Percentiles rank a stretch among this genome's conserved stretches.
Evolutionary conservation across 2,888 invertebrate species (phyloP).

Genomic region (Nemoura dubitans): DNA sequence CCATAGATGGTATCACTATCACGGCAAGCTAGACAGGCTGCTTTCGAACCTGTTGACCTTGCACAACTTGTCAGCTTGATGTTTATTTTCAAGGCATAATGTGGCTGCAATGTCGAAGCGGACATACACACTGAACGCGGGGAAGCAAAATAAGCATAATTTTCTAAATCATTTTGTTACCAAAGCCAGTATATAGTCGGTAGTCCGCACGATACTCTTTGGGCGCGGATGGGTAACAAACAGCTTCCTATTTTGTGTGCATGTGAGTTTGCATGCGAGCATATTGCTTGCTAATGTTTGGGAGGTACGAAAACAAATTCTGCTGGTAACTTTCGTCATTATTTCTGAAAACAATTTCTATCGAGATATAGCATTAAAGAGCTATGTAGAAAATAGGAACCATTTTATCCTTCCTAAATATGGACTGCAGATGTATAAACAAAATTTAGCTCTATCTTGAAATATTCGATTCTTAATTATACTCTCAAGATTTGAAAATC

Average conservation of each 20-base stretch:
- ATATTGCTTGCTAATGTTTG: too few relatives aligned
- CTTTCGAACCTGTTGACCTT: too few relatives aligned
- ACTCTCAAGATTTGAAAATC: conserved; percentile 16
- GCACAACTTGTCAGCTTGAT: not conserved
- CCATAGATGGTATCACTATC: too few relatives aligned
- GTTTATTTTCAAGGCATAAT: too few relatives aligned
- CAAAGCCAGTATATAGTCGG: not conserved
- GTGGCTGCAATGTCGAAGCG: too few relatives aligned
- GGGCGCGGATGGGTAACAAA: too few relatives aligned
- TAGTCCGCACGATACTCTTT: not conserved
- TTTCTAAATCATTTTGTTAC: not conserved
- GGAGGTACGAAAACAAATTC: not conserved
- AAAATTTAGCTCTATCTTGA: conserved; percentile 20
- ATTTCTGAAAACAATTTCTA: conserved; percentile 38
- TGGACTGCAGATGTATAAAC: conserved; percentile 18
- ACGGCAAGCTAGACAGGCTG: too few relatives aligned
- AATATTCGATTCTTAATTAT: conserved; percentile 17
- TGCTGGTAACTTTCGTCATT: conserved; percentile 21
- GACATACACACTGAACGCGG: not conserved
- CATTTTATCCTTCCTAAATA: conserved; percentile 34
- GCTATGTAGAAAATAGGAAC: conserved; percentile 18
- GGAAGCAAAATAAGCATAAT: not conserved
- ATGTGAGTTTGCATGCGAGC: too few relatives aligned
- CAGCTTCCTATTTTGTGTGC: not conserved
- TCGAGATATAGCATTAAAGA: conserved; percentile 34